These are phyloP conservation scores for Adineta ricciae DNA, from an alignment of 2,888 invertebrate genomes.

Conservation along the genomic window DNA sequence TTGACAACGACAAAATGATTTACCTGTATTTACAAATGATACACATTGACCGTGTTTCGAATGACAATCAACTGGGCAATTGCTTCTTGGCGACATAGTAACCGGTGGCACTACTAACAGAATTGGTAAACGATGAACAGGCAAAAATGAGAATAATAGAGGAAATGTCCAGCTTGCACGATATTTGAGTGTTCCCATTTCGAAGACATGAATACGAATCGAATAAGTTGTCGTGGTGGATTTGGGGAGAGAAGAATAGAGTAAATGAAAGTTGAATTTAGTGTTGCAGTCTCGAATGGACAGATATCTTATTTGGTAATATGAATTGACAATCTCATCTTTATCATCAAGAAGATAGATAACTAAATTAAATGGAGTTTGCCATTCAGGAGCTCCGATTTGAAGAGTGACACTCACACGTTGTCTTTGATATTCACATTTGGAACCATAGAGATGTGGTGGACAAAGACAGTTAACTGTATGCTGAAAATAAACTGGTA, in stretches of 20 bases:
- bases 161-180: neutral
- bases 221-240: neutral
- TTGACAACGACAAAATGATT: neutral
- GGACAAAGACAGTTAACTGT: neutral
- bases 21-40: neutral
- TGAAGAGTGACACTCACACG: neutral
- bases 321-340: neutral
- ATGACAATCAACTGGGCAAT: neutral
- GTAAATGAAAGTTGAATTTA: neutral
- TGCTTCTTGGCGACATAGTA: neutral
- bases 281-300: neutral
- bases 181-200: neutral
- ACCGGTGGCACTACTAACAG: neutral
- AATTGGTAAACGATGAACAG: neutral
- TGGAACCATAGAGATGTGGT: neutral
- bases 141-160: neutral
- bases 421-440: neutral
- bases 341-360: neutral
- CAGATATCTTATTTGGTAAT: neutral
- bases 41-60: neutral
- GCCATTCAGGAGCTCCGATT: no score
- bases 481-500: neutral
- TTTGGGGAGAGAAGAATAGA: neutral
- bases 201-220: neutral
- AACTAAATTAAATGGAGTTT: neutral